Percentiles rank a stretch among this genome's conserved stretches.
phyloP scores from a whole-genome alignment of 1,140 invertebrate genomes.

The Cydia strobilella region DNA sequence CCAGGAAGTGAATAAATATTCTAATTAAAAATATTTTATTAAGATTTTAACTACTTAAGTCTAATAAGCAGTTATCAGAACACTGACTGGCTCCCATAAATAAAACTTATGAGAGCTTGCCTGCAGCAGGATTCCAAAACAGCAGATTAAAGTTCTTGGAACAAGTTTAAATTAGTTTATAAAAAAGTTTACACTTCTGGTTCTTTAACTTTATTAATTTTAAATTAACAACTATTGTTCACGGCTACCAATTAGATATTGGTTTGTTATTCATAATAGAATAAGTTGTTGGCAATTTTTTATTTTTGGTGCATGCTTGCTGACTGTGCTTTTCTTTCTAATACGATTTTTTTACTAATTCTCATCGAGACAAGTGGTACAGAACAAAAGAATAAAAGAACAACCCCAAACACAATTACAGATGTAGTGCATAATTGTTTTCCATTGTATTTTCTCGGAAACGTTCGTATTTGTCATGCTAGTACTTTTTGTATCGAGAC shows the following conservation, averaged over 20 bases:
- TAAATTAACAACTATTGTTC: not conserved
- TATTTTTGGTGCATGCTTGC: too few species aligned
- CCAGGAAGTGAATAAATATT: slow-evolving; percentile 9
- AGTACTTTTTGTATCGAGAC: too few species aligned
- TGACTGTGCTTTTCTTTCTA: too few species aligned
- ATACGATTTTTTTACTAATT: too few species aligned
- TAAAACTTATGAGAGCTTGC: slow-evolving; percentile 12
- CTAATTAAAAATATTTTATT: slow-evolving; percentile 34
- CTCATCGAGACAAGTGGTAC: too few species aligned
- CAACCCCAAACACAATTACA: too few species aligned
- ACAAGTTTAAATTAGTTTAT: slow-evolving; percentile 2
- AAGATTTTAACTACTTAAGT: slow-evolving; percentile 30
- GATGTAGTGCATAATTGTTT: too few species aligned
- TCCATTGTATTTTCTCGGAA: too few species aligned
- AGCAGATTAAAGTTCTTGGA: not conserved
- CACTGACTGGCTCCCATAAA: slow-evolving; percentile 12
- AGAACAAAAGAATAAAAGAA: too few species aligned
- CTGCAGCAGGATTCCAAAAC: slow-evolving; percentile 10
- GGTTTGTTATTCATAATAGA: not conserved
- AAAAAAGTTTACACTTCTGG: not conserved
- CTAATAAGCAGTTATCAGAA: slow-evolving; percentile 34
- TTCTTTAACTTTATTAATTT: not conserved
- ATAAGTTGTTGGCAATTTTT: too few species aligned
- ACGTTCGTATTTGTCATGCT: too few species aligned
- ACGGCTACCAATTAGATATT: not conserved